phyloP scores from a whole-genome alignment of 1,140 invertebrate species.

The Bombus terrestris region DNA sequence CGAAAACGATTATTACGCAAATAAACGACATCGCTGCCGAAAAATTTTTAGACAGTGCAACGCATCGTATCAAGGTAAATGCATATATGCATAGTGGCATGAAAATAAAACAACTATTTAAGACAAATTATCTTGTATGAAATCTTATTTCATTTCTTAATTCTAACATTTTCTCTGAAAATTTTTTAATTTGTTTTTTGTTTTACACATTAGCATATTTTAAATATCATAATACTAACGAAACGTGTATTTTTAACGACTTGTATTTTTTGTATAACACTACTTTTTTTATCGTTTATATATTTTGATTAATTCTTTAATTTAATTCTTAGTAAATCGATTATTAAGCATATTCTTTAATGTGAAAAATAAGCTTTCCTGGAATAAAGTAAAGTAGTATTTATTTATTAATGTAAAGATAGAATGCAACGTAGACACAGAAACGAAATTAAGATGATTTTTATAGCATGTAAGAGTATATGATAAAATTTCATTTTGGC shows the following conservation, averaged over 20 bases:
- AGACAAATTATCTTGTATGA: background rate
- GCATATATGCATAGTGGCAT: too few relatives aligned
- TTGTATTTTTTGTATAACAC: background rate
- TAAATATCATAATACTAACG: background rate
- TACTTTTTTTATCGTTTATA: background rate
- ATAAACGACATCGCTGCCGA: conserved; percentile 21
- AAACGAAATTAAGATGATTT: background rate
- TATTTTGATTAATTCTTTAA: background rate
- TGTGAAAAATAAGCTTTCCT: background rate
- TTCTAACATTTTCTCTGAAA: background rate
- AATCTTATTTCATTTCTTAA: background rate
- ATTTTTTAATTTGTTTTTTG: background rate
- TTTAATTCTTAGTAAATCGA: background rate
- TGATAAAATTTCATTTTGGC: background rate
- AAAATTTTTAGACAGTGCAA: conserved; percentile 25
- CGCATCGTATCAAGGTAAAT: conserved; percentile 28
- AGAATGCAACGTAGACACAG: background rate
- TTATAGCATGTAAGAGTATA: background rate
- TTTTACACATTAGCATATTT: background rate
- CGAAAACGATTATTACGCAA: conserved; percentile 21
- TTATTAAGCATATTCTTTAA: background rate
- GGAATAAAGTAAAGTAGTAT: background rate
- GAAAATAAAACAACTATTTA: background rate
- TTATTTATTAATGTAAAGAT: background rate
- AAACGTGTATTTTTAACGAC: background rate